A percentile compares a stretch with the other conserved stretches of the same genome.
phyloP scores from a whole-genome alignment of 2,797 vertebrate species.

The Hydrocynus forskahlii region DNA sequence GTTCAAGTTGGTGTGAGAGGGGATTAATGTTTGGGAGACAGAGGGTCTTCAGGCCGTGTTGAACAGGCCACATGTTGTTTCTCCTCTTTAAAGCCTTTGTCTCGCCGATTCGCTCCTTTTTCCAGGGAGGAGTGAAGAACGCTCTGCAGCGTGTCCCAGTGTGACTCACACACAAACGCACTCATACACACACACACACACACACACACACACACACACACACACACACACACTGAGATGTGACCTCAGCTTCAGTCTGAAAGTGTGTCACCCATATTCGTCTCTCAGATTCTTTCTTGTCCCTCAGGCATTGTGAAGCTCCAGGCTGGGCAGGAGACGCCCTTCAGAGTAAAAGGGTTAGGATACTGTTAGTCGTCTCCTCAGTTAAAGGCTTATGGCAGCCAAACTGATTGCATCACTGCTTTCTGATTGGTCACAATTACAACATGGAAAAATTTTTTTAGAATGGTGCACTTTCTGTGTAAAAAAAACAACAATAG shows the following conservation, averaged over 20 bases:
- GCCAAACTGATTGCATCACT: too few relatives aligned
- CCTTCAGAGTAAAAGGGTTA: too few relatives aligned
- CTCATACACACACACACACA: neutral
- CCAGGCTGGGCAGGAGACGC: too few relatives aligned
- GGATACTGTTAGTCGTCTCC: too few relatives aligned
- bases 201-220: constrained; percentile 41
- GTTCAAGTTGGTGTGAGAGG: constrained; percentile 50
- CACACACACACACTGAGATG: constrained; percentile 38
- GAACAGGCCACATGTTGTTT: constrained; percentile 50
- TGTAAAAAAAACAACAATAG: too few relatives aligned
- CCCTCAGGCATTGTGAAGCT: neutral
- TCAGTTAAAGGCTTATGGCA: too few relatives aligned
- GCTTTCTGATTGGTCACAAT: too few relatives aligned
- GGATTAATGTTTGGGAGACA: constrained; percentile 55
- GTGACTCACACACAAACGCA: neutral
- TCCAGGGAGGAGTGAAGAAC: constrained; percentile 34
- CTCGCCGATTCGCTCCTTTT: constrained; percentile 15
- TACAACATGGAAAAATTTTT: too few relatives aligned
- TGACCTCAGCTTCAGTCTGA: neutral
- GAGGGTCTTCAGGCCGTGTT: constrained; percentile 46
- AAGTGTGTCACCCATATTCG: neutral
- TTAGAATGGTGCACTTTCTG: too few relatives aligned
- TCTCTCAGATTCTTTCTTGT: constrained; percentile 37
- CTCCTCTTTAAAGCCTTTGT: constrained; percentile 56
- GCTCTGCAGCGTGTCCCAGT: constrained; percentile 12